Percentiles rank a stretch among this genome's conserved stretches.
Conservation (phyloP, 1,140 invertebrate genomes). For the Papilio machaon region DNA sequence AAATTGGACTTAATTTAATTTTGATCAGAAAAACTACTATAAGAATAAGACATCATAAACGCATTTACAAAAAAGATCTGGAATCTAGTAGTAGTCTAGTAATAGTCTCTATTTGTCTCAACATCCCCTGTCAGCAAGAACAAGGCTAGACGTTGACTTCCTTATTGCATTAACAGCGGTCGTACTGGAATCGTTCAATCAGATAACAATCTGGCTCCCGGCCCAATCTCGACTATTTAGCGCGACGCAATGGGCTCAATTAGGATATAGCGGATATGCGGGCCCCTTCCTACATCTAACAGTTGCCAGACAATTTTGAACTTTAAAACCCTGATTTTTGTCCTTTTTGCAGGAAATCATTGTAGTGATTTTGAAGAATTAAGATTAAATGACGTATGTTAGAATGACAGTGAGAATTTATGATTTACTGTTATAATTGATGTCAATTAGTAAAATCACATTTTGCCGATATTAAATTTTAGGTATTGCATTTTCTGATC, state of each 20-base stretch:
- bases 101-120: constrained; percentile 38
- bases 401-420: constrained; percentile 35
- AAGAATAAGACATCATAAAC: not conserved
- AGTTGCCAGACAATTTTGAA: constrained; percentile 14
- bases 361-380: constrained; percentile 40
- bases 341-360: constrained; percentile 35
- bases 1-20: not conserved
- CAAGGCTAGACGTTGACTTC: constrained; percentile 67
- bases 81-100: not conserved
- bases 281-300: constrained; percentile 67
- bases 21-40: not conserved
- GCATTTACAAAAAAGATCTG: constrained; percentile 14
- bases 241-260: constrained; percentile 77
- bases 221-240: constrained; percentile 79
- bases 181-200: constrained; percentile 68
- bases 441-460: not conserved
- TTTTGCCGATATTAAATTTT: not conserved
- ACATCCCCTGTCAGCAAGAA: constrained; percentile 56
- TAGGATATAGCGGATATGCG: constrained; percentile 79
- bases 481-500: not conserved
- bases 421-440: constrained; percentile 6
- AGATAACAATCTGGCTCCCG: constrained; percentile 71
- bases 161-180: constrained; percentile 72
- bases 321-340: constrained; percentile 4
- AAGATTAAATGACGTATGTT: constrained; percentile 35